phyloP scores from a whole-genome alignment of 2,888 invertebrate species.

The Achlya flavicornis region DNA sequence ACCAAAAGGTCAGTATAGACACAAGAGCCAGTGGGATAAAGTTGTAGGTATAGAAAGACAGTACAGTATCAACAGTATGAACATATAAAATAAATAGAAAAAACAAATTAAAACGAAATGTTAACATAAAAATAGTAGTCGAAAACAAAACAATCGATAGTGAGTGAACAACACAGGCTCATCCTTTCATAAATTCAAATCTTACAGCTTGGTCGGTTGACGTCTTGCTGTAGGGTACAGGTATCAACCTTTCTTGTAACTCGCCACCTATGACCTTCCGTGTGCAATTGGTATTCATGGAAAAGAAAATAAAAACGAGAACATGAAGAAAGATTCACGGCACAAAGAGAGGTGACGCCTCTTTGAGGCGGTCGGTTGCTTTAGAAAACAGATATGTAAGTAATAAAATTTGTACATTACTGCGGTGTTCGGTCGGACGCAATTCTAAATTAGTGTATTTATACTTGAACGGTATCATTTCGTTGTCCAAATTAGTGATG shows the following conservation, averaged over 20 bases:
- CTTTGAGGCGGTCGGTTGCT: slow-evolving; percentile 31
- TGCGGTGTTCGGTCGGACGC: slow-evolving; percentile 48
- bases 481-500: not conserved
- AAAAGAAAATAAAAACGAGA: slow-evolving; percentile 86
- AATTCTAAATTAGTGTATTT: slow-evolving; percentile 32
- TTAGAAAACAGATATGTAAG: slow-evolving; percentile 29
- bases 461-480: not conserved
- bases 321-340: slow-evolving; percentile 76
- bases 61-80: slow-evolving; percentile 71
- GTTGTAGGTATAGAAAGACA: slow-evolving; percentile 71
- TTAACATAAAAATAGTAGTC: slow-evolving; percentile 59
- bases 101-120: slow-evolving; percentile 47
- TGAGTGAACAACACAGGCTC: slow-evolving; percentile 65
- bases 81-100: slow-evolving; percentile 56
- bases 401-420: slow-evolving; percentile 35
- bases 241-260: slow-evolving; percentile 99
- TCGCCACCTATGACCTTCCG: slow-evolving; percentile 99
- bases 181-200: slow-evolving; percentile 64
- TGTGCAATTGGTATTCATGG: slow-evolving; percentile 93
- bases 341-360: slow-evolving; percentile 54
- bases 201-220: slow-evolving; percentile 99
- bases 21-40: slow-evolving; percentile 59
- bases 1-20: slow-evolving; percentile 64
- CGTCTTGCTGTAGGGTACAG: slow-evolving; percentile 99
- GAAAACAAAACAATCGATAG: slow-evolving; percentile 62